Evolutionary conservation across 2,113 vertebrate species (phyloP).

Genomic region (Paratilapia polleni): DNA sequence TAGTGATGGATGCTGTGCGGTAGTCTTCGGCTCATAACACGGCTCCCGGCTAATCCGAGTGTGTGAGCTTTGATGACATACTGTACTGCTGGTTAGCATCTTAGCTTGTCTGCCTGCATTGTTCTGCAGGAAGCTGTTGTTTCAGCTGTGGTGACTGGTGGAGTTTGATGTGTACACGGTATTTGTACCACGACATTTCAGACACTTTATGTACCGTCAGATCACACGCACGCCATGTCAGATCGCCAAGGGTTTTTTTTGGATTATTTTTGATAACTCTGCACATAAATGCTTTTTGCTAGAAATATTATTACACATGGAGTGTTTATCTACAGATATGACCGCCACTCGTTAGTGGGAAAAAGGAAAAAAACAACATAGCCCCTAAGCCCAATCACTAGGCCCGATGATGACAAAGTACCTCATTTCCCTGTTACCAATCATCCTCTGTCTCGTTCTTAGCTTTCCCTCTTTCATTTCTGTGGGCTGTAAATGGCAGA

Average conservation of each 20-base stretch:
- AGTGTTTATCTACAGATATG: conserved; percentile 62
- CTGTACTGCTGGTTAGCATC: conserved; percentile 48
- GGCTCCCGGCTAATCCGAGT: conserved; percentile 69
- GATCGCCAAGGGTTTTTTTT: background rate
- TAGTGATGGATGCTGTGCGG: conserved; percentile 71
- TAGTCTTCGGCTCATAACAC: conserved; percentile 46
- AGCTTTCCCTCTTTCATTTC: conserved; percentile 74
- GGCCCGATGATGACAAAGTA: conserved; percentile 72
- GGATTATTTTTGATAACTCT: background rate
- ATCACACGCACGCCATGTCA: background rate
- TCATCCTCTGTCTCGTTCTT: conserved; percentile 58
- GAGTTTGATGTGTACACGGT: background rate
- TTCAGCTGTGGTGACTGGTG: conserved; percentile 20
- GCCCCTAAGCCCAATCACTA: conserved; percentile 65
- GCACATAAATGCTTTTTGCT: conserved; percentile 10
- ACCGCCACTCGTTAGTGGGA: conserved; percentile 5
- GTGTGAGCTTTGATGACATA: conserved; percentile 48
- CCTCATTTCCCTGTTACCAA: conserved; percentile 75
- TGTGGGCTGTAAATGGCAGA: conserved; percentile 84
- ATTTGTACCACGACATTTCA: background rate
- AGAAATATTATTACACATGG: conserved; percentile 40
- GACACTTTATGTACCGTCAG: background rate
- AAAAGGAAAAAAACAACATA: conserved; percentile 25
- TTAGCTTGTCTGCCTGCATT: conserved; percentile 20
- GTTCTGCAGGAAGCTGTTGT: conserved; percentile 34